Evolutionary conservation across 2,888 invertebrate species (phyloP), one percentile per base, ranked within the genome.

Genomic region (Serrognathus titanus): DNA sequence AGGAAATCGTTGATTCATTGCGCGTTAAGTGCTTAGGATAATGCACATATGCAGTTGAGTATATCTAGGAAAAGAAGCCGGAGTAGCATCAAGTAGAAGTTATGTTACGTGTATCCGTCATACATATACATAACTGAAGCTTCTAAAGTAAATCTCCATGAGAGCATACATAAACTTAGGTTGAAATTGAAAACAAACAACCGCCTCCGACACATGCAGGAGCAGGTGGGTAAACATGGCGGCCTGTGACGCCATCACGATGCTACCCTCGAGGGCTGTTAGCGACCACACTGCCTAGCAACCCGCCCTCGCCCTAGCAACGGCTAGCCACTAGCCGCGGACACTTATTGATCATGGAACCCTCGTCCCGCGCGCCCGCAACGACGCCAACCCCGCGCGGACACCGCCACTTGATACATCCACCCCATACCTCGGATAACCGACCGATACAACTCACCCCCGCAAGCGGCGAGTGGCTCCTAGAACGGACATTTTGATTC

Each of bases 271-370:
- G 78, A 77, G 77, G 77, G 78, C 75, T 76, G 77, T 78, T 78
- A 78, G 78, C 78, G 78, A 78, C 78, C 78, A 78, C 78, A 77
- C 71, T 71, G 78, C 78, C 76, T 78, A 77, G 78, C 78, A 78
- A 78, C 78, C 73, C 77, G 75, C 78, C 77, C 77, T 76, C 77
- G 74, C 78, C 78, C 78, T 78, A 77, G 78, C 78, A 78, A 78
- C 78, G 73, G 77, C 78, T 78, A 78, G 78, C 78, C 78, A 78
- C 78, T 78, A 78, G 78, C 78, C 78, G 75, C 77, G 78, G 78
- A 78, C 78, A 78, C 75, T 78, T 78, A 78, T 78, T 78, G 78
- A 78, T 78, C 77, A 78, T 74, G 64, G 59, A 47, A 38, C 51
- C 56, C 45, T 41, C 52, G 48, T 43, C 41, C 52, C 55, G 37